These are phyloP conservation scores for Leptinotarsa juncta DNA, from an alignment of 2,888 invertebrate species.

Conservation along the genomic window DNA sequence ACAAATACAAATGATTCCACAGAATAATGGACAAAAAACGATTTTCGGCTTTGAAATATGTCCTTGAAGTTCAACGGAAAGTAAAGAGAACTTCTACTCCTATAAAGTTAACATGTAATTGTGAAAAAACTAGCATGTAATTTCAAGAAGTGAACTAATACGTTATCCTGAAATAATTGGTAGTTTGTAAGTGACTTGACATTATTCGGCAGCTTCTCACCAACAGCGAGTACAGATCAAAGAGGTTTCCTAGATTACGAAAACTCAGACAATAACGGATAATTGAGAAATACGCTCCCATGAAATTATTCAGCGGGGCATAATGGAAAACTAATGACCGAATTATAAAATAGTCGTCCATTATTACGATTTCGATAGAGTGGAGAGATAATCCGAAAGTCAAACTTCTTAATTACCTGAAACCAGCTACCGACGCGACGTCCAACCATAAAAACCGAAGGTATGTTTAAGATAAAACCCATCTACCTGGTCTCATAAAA, in stretches of 20 bases:
- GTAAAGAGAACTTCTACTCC: conserved; percentile 2
- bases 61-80: background rate
- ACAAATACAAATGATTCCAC: too few species aligned
- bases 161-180: background rate
- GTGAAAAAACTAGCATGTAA: background rate
- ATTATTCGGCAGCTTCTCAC: background rate
- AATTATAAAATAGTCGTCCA: conserved; percentile 46
- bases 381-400: conserved; percentile 44
- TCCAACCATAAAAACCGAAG: conserved; percentile 42
- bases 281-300: conserved; percentile 26
- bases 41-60: background rate
- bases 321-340: conserved; percentile 44
- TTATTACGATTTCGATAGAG: conserved; percentile 46
- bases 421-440: conserved; percentile 42
- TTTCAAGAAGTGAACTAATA: conserved; percentile 5
- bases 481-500: conserved; percentile 40
- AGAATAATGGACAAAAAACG: background rate
- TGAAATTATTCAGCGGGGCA: conserved; percentile 28
- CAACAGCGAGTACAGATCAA: background rate
- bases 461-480: conserved; percentile 44
- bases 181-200: conserved; percentile 2
- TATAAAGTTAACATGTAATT: background rate
- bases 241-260: conserved; percentile 18
- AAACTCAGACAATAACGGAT: conserved; percentile 21
- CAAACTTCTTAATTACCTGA: conserved; percentile 48